Base-by-base conservation (phyloP, 1,140 invertebrate species). In the Parasteatoda tepidariorum region DNA sequence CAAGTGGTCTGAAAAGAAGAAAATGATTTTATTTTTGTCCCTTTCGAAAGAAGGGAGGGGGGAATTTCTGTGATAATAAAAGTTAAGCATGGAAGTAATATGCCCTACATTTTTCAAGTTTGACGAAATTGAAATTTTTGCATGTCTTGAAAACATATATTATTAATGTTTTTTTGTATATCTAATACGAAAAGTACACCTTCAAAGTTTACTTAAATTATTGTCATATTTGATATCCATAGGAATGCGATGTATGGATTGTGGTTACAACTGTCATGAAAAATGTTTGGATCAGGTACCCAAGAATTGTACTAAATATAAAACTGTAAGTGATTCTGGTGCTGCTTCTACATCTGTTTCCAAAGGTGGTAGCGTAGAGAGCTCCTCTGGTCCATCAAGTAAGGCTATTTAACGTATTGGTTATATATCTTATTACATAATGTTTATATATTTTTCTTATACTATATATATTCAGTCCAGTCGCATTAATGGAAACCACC, bases 201-300 rank as follows among this genome's bases (percentile, higher is more conserved):
- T 26, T 64, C 22, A 30, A 41, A 41, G 13, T 41, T 41, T 5
- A 41, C 5, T 5, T n/a, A 59, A 26, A 22, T 5, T 7, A 59
- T 59, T 59, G 4, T n/a, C n/a, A 5, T 22, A 9, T 59, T 30
- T 70, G 33, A 24, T 54, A 11, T n/a, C n/a, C 87, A 18, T 79
- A 87, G 95, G 95, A 6, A 92, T 97, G 88, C 92, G 95, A 82
- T 98, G 96, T 88, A 92, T 94, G 86, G 96, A 98, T 88, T 98
- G 97, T 89, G 96, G 96, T n/a, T 96, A 96, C 87, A 95, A 95
- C 86, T 97, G 95, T 88, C 97, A 98, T 89, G 97, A 98, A 88
- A 96, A 97, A 87, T 98, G 97, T 89, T 93, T 93, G 62, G 94
- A 97, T 71, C 90, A 92, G 71, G 95, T 97, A 28, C 94, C 96